Evolutionary conservation across 2,113 vertebrate genomes (phyloP).

Genomic region (Pachyramphus minor): DNA sequence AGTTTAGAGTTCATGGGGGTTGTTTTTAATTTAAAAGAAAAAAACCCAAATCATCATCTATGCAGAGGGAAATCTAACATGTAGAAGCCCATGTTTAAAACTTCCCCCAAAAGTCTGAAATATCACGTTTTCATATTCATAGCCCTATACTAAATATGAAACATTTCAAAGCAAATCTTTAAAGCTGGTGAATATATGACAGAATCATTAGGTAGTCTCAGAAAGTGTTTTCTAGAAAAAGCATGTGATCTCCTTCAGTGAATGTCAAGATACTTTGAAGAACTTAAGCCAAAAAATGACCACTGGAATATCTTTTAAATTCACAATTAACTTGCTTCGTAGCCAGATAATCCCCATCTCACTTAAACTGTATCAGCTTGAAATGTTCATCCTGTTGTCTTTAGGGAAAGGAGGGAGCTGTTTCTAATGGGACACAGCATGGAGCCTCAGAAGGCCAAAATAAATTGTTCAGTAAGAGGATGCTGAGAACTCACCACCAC

Average conservation of each 20-base stretch:
- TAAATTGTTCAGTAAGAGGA: rapidly evolving
- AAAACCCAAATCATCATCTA: neutral
- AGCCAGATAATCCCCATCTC: neutral
- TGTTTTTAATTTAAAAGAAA: slow-evolving; percentile 6
- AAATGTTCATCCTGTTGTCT: neutral
- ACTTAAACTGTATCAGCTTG: neutral
- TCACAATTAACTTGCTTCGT: neutral
- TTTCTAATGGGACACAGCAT: neutral
- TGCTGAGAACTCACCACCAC: neutral
- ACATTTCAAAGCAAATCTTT: neutral
- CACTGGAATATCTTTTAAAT: neutral
- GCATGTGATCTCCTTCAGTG: neutral
- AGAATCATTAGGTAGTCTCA: neutral
- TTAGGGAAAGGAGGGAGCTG: neutral
- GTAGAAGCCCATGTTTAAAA: neutral
- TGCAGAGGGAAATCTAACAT: neutral
- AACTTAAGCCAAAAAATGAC: neutral
- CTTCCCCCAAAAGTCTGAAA: neutral
- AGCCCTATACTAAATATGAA: neutral
- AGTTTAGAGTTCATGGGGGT: slow-evolving; percentile 30
- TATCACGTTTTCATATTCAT: neutral
- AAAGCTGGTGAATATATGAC: neutral
- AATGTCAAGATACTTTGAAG: neutral
- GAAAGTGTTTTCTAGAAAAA: neutral
- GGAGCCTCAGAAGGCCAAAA: neutral